A percentile compares a stretch with the other conserved stretches of the same genome.
These are phyloP conservation scores for Hydrozoanthus tunicans DNA, from an alignment of 64 coral and sea anemone species.

Conservation along the genomic window DNA sequence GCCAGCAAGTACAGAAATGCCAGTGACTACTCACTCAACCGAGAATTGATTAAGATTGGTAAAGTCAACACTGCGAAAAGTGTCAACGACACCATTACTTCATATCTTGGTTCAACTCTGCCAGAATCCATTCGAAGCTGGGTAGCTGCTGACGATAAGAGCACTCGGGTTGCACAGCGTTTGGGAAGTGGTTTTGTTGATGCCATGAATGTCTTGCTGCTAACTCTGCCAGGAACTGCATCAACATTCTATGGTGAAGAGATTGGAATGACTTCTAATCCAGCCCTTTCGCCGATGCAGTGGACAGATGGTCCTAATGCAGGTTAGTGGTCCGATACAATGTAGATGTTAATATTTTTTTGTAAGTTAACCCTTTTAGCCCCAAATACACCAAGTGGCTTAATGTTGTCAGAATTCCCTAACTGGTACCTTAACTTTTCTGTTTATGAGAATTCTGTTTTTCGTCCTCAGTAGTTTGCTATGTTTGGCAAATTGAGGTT, in stretches of 20 bases:
- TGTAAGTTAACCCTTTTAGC: not conserved
- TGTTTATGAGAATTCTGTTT: too few species aligned
- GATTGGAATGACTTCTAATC: conserved; percentile 59
- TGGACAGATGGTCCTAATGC: conserved; percentile 33
- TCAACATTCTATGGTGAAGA: conserved; percentile 74
- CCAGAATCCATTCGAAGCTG: conserved; percentile 51
- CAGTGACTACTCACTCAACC: conserved; percentile 54
- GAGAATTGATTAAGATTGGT: conserved; percentile 48
- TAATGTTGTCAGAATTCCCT: too few species aligned
- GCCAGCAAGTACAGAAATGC: conserved; percentile 37
- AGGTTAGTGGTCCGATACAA: conserved; percentile 17
- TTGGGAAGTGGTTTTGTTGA: conserved; percentile 21
- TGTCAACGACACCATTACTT: conserved; percentile 54
- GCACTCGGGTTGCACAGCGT: conserved; percentile 28
- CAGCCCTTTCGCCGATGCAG: conserved; percentile 59
- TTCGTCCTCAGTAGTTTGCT: too few species aligned
- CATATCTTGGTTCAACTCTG: conserved; percentile 48
- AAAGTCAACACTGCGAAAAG: not conserved
- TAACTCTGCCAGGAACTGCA: conserved; percentile 75
- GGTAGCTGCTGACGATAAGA: conserved; percentile 27
- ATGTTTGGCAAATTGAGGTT: too few species aligned
- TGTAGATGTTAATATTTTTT: not conserved
- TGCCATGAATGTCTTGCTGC: conserved; percentile 76
- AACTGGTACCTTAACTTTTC: too few species aligned
- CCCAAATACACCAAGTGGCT: too few species aligned